A percentile compares a stretch with the other conserved stretches of the same genome.
These are phyloP conservation scores for Gonocerus acuteangulatus DNA, from an alignment of 2,888 invertebrate genomes.

Conservation along the genomic window DNA sequence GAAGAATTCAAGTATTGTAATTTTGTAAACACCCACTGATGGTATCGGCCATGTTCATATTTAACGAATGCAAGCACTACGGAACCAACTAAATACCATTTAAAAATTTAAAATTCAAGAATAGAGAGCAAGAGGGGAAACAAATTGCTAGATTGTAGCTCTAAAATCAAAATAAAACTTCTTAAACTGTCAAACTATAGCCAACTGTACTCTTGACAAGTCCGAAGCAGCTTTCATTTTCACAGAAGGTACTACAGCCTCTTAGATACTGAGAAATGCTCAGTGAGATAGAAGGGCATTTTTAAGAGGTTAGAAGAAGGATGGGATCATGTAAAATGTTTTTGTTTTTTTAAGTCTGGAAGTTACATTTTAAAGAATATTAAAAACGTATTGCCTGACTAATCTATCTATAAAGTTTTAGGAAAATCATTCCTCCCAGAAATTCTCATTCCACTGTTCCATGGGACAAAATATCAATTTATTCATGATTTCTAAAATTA, in stretches of 20 bases:
- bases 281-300: too few relatives aligned
- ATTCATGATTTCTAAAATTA: too few relatives aligned
- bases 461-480: too few relatives aligned
- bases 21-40: conserved; percentile 33
- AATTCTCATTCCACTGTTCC: too few relatives aligned
- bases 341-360: too few relatives aligned
- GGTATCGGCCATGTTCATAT: conserved; percentile 32
- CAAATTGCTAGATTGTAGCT: background rate
- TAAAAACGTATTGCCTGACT: too few relatives aligned
- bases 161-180: background rate
- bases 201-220: background rate
- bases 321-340: too few relatives aligned
- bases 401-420: too few relatives aligned
- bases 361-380: too few relatives aligned
- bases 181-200: background rate
- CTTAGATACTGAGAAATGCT: too few relatives aligned
- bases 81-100: background rate
- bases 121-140: background rate
- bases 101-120: background rate
- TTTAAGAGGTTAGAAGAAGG: too few relatives aligned
- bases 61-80: background rate
- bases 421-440: too few relatives aligned
- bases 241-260: background rate
- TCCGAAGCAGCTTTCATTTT: background rate
- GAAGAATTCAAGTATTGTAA: background rate